Evolutionary conservation across 1,140 invertebrate species (phyloP).

Genomic region (Drosophila ficusphila): DNA sequence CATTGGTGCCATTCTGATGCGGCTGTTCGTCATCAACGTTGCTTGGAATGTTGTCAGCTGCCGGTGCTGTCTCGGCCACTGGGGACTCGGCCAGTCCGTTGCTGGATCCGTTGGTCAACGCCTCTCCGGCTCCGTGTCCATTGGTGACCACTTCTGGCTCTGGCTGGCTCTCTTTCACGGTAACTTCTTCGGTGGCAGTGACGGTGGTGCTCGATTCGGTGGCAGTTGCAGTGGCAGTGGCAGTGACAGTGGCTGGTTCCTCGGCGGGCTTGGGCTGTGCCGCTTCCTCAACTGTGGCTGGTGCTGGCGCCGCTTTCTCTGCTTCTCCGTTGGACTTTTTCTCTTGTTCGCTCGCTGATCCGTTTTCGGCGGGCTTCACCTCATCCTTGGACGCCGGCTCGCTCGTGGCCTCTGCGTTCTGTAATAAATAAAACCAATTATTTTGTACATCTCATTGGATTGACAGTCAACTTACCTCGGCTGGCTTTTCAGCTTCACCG

Average conservation of each 20-base stretch:
- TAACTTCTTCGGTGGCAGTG: constrained; percentile 41
- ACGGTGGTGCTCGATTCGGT: constrained; percentile 79
- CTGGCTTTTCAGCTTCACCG: constrained; percentile 60
- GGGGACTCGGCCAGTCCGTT: constrained; percentile 65
- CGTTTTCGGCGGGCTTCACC: constrained; percentile 65
- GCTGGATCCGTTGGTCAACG: constrained; percentile 66
- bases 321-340: constrained; percentile 60
- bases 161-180: constrained; percentile 31
- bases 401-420: constrained; percentile 22
- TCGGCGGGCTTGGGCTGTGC: constrained; percentile 29
- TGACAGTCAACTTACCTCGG: constrained; percentile 61
- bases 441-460: too few relatives aligned
- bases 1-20: constrained; percentile 78
- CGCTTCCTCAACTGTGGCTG: constrained; percentile 45
- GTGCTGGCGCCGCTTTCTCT: constrained; percentile 42
- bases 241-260: constrained; percentile 37
- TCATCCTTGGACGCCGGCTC: constrained; percentile 51
- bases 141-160: constrained; percentile 63
- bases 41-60: constrained; percentile 53
- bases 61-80: constrained; percentile 46
- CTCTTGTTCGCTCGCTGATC: constrained; percentile 64
- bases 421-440: not conserved
- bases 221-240: constrained; percentile 20
- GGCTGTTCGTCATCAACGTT: constrained; percentile 56
- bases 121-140: constrained; percentile 55